A percentile compares a stretch with the other conserved stretches of the same genome.
Conservation (phyloP, 35 echinoderm and acorn worm species). For the Apostichopus parvimensis region DNA sequence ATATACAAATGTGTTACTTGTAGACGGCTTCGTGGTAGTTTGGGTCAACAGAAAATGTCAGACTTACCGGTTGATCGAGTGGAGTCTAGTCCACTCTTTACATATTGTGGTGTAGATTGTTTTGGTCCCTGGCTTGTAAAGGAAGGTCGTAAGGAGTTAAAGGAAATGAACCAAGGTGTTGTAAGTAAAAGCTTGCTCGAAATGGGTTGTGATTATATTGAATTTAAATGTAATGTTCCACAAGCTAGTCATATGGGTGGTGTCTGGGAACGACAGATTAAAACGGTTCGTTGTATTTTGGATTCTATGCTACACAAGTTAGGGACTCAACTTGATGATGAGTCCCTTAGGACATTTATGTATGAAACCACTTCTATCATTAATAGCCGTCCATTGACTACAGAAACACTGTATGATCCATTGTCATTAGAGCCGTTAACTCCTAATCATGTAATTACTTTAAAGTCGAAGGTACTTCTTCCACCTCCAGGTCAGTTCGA, state of each 20-base stretch:
- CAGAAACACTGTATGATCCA: background rate
- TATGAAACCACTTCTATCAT: background rate
- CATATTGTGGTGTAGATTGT: constrained; percentile 50
- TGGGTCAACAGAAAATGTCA: background rate
- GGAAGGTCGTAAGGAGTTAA: constrained; percentile 34
- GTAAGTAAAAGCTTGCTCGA: too few relatives aligned
- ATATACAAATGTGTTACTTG: constrained; percentile 51
- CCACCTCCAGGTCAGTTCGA: constrained; percentile 51
- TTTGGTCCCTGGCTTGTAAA: constrained; percentile 61
- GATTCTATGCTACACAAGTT: background rate
- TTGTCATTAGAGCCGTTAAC: constrained; percentile 61
- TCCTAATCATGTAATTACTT: constrained; percentile 72
- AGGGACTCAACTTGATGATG: background rate
- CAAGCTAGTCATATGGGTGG: constrained; percentile 29
- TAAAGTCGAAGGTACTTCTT: constrained; percentile 64
- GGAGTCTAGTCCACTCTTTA: constrained; percentile 26
- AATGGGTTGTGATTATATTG: background rate
- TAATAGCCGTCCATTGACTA: constrained; percentile 65
- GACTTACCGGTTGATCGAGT: constrained; percentile 41
- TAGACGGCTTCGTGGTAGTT: background rate
- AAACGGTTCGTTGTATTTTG: constrained; percentile 32
- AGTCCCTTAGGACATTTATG: too few relatives aligned
- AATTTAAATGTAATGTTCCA: background rate
- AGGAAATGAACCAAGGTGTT: background rate
- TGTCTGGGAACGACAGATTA: constrained; percentile 31